Conservation (phyloP, 2,113 vertebrate species). For the Epinephelus fuscoguttatus region DNA sequence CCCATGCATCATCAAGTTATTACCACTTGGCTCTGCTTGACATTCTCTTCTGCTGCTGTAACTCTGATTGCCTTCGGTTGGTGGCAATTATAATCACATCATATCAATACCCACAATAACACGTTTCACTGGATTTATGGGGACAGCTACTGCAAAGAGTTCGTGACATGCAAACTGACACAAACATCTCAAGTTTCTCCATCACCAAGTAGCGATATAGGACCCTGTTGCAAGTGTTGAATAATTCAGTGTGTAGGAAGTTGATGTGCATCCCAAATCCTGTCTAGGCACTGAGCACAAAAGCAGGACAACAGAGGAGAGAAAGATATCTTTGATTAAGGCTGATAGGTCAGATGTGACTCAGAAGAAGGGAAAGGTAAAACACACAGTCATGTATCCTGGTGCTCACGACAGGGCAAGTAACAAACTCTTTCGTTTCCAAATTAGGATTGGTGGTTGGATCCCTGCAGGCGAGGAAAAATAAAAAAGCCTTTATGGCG, state of each 20-base stretch:
- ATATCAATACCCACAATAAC: background rate
- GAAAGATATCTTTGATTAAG: background rate
- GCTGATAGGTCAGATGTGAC: background rate
- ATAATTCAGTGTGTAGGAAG: conserved; percentile 75
- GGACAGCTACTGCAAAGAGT: background rate
- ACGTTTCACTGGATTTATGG: background rate
- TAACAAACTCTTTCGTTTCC: background rate
- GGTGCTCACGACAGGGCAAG: background rate
- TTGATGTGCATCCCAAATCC: conserved; percentile 39
- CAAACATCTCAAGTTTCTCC: conserved; percentile 56
- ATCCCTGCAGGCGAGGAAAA: conserved; percentile 3
- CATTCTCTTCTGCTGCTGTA: background rate
- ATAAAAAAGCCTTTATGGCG: too few species aligned
- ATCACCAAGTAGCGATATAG: conserved; percentile 40
- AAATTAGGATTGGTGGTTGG: background rate
- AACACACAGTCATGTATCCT: background rate
- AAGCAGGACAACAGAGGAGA: conserved; percentile 18
- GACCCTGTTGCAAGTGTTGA: conserved; percentile 60
- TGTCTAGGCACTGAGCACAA: conserved; percentile 21
- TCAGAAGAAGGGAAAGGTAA: background rate
- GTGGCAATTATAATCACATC: background rate
- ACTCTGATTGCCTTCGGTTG: background rate
- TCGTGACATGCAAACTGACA: conserved; percentile 27
- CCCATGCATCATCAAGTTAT: background rate
- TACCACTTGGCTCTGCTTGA: background rate